These are phyloP conservation scores for Torymus texanus DNA, from an alignment of 2,888 invertebrate species.

Conservation along the genomic window DNA sequence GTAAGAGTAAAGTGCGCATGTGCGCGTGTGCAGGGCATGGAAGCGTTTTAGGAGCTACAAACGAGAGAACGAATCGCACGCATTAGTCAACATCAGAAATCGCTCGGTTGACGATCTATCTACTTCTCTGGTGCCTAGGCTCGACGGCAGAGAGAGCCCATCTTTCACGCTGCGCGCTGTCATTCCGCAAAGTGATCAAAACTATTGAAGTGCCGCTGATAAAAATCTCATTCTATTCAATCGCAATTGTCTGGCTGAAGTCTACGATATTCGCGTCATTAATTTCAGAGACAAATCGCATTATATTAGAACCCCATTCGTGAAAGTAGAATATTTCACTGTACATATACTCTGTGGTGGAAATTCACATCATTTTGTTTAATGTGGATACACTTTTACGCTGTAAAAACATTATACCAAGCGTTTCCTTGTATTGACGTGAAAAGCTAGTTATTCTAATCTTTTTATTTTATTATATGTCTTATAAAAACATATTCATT, in stretches of 20 bases:
- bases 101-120: conserved; percentile 31
- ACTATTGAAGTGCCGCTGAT: neutral
- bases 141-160: neutral
- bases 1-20: conserved; percentile 3
- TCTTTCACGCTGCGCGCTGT: conserved; percentile 4
- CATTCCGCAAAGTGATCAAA: conserved; percentile 19
- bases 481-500: too few species aligned
- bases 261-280: neutral
- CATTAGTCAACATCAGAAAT: conserved; percentile 64
- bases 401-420: too few species aligned
- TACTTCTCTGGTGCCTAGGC: conserved; percentile 8
- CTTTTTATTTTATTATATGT: too few species aligned
- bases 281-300: neutral
- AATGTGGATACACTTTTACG: too few species aligned
- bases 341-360: too few species aligned
- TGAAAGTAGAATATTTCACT: too few species aligned
- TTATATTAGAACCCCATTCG: too few species aligned
- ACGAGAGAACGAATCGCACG: conserved; percentile 69
- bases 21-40: conserved; percentile 30
- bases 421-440: too few species aligned
- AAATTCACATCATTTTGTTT: too few species aligned
- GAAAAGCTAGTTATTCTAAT: too few species aligned
- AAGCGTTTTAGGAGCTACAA: conserved; percentile 65
- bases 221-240: conserved; percentile 2
- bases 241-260: neutral